A percentile compares a stretch with the other conserved stretches of the same genome.
phyloP scores from a whole-genome alignment of 64 coral and sea anemone genomes.

The Pocillopora verrucosa region DNA sequence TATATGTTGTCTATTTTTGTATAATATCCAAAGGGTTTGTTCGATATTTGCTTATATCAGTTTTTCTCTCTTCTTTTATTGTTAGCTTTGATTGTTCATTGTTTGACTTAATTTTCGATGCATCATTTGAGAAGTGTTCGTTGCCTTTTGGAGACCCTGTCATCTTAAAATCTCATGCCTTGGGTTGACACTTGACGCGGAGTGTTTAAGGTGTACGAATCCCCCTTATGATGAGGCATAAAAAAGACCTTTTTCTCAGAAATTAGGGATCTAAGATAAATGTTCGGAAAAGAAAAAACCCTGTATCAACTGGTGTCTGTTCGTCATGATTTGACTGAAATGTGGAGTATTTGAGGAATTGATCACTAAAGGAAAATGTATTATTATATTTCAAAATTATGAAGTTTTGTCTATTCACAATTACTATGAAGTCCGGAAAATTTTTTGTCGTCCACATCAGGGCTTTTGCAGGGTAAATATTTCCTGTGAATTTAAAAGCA shows the following conservation, averaged over 20 bases:
- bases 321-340: not conserved
- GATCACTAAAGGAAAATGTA: not conserved
- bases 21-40: not conserved
- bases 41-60: not conserved
- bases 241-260: too few species aligned
- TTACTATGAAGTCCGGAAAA: not conserved
- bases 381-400: not conserved
- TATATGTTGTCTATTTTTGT: constrained; percentile 46
- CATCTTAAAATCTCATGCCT: too few species aligned
- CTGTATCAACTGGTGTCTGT: not conserved
- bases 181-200: too few species aligned
- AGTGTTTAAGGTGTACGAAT: too few species aligned
- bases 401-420: not conserved
- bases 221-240: too few species aligned
- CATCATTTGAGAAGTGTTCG: too few species aligned
- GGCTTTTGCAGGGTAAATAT: not conserved
- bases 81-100: not conserved
- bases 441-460: not conserved
- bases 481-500: not conserved
- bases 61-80: not conserved
- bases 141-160: too few species aligned
- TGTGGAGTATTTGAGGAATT: not conserved
- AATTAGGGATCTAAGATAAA: too few species aligned
- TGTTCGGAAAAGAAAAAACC: too few species aligned
- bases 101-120: too few species aligned